Percentiles rank a stretch among this genome's conserved stretches.
Conservation (phyloP, 2,888 invertebrate genomes). For the Mythimna albipuncta region DNA sequence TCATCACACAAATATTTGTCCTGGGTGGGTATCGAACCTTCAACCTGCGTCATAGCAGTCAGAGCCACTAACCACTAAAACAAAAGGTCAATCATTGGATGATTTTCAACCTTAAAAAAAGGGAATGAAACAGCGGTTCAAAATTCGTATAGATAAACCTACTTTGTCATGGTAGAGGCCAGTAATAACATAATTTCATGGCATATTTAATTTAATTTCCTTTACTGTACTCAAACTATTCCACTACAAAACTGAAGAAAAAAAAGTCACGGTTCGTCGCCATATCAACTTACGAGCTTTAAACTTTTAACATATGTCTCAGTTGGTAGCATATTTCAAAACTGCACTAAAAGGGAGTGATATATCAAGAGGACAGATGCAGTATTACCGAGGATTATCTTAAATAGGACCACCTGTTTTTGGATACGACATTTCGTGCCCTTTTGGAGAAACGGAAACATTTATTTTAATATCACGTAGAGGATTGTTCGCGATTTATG, state of each 20-base stretch:
- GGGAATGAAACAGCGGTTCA: too few relatives aligned
- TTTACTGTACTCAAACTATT: not conserved
- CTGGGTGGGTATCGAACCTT: too few relatives aligned
- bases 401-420: conserved; percentile 88
- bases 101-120: too few relatives aligned
- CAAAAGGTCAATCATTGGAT: too few relatives aligned
- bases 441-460: conserved; percentile 80
- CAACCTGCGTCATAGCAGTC: too few relatives aligned
- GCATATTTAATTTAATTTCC: conserved; percentile 36
- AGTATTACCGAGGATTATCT: conserved; percentile 83
- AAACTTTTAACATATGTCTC: conserved; percentile 80
- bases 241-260: conserved; percentile 58
- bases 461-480: conserved; percentile 73
- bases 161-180: too few relatives aligned
- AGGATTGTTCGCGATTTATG: conserved; percentile 67
- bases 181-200: conserved; percentile 9
- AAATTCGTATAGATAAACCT: too few relatives aligned
- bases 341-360: conserved; percentile 66
- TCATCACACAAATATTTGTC: too few relatives aligned
- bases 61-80: too few relatives aligned
- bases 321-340: conserved; percentile 79
- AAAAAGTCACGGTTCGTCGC: conserved; percentile 77
- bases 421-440: conserved; percentile 73
- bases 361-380: conserved; percentile 82
- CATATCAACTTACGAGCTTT: conserved; percentile 61